Percentiles rank a stretch among this genome's conserved stretches.
These are phyloP conservation scores for Drosophila pectinifera DNA, from an alignment of 1,140 invertebrate species.

Conservation along the genomic window DNA sequence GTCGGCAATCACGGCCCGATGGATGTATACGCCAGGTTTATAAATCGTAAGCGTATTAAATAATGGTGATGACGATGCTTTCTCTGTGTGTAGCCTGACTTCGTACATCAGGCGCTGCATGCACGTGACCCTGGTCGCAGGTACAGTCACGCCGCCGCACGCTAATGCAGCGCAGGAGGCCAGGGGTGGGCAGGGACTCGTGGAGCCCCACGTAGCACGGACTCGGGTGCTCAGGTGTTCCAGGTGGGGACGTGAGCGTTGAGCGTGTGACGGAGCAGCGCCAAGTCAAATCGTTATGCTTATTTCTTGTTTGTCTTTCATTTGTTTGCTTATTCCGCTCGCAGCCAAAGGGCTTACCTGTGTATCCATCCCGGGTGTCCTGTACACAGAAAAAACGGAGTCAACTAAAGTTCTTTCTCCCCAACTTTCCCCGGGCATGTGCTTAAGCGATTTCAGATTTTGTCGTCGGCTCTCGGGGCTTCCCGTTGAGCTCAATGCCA, in stretches of 20 bases:
- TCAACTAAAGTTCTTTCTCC: background rate
- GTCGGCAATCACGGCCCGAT: background rate
- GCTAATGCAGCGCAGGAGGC: slow-evolving; percentile 19
- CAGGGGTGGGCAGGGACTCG: background rate
- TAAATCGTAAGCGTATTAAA: slow-evolving; percentile 15
- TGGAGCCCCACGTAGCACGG: background rate
- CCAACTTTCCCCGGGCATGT: background rate
- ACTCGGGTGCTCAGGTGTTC: slow-evolving; percentile 9
- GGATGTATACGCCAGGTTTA: no score
- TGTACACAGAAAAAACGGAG: background rate
- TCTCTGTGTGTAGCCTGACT: slow-evolving; percentile 1
- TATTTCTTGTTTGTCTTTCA: slow-evolving; percentile 57
- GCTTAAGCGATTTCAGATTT: slow-evolving; percentile 12
- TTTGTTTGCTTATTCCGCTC: slow-evolving; percentile 35
- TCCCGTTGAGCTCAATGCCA: background rate
- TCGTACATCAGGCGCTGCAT: slow-evolving; percentile 22
- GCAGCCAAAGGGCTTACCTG: slow-evolving; percentile 15
- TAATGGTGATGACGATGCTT: slow-evolving; percentile 1
- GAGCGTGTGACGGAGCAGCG: slow-evolving; percentile 36
- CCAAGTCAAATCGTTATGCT: slow-evolving; percentile 69
- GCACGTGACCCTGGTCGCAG: slow-evolving; percentile 49
- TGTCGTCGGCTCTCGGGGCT: background rate
- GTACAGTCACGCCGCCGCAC: slow-evolving; percentile 38
- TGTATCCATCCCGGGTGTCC: background rate
- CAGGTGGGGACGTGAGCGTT: slow-evolving; percentile 23